Evolutionary conservation across 2,888 invertebrate genomes (phyloP), one percentile per base, ranked within the genome.

Genomic region (Onthophagus sagittarius): DNA sequence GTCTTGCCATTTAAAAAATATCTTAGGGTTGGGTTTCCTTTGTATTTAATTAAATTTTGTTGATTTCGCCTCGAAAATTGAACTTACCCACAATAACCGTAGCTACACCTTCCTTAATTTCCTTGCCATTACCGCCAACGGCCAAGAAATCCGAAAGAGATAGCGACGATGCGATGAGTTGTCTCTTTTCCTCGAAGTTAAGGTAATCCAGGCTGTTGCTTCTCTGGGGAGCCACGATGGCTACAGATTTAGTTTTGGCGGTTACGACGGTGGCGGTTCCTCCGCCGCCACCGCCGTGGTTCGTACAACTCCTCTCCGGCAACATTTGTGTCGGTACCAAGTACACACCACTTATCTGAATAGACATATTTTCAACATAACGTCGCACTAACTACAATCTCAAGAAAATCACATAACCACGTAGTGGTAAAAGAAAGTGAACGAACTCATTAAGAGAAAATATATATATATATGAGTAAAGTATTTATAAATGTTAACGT

Each of bases 111-210:
- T 84, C 84, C 75, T 82, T 82, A 71, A 79, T 78, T 70, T 83
- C 83, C 76, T 81, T 83, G 15, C 73, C 69, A 5, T 70, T 74
- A 32, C 65, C 74, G 32, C 76, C 74, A 63, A 76, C 76, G 72
- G 63, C 70, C 32, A 85, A 77, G 79, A 95, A 95, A 86, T 95
- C 95, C 78, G 94, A 94, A 76, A 96, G 88, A 77, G 95, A 95
- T 83, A 96, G 85, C 71, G 95, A 94, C 77, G 95, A 95, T 69
- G 95, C 95, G 78, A 96, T 96, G 83, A 96, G 87, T 86, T 95
- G 94, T 81, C 95, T 89, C 85, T 95, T 95, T 88, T 96, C 95
- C 86, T 95, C 95, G 85, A 96, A 96, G 87, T 96, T 95, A 74
- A 96, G 89, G 87, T 94, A 94, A 88, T 95, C 95, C 88, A 95